Base-by-base conservation (phyloP, 1,140 invertebrate genomes). In the Samia ricini region DNA sequence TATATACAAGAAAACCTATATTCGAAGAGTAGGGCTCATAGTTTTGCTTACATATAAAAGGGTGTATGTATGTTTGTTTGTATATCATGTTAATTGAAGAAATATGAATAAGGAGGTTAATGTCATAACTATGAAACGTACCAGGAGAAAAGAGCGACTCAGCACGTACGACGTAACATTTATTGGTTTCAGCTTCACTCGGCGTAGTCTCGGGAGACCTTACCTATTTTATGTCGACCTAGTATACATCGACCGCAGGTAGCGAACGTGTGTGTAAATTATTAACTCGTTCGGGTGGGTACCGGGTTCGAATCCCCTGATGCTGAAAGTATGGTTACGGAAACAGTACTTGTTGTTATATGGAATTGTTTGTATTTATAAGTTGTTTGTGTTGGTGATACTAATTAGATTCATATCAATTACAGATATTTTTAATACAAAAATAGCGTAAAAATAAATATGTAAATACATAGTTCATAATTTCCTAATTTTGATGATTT, bases 181-280 rank as follows among this genome's bases (percentile, higher is more conserved):
- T 81, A 84, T 85, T 81, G 83, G 79, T 82, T 83, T 81, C 64
- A 72, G 72, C 71, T 71, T 74, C 70, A 61, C 65, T 72, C 64
- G 56, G 68, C 51, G 63, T 63, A 67, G 72, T 77, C 69, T 21
- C 64, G 36, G 21, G 81, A 82, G 83, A 79, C 68, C 76, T 69
- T 68, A 70, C 77, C 71, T 79, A 77, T 74, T 81, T 83, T 77
- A 83, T 81, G 71, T 72, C 62, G 56, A 66, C 68, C 74, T 76
- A 64, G 78, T 81, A n/a, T n/a, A 79, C 66, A 61, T 48, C 60
- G 64, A 59, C 69, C 71, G 66, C 71, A 76, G 75, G 72, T 79
- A 52, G 51, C 51, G 12, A 42, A 74, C 66, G 54, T 69, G 68
- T 61, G 68, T 68, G 74, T 87, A 85, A 84, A 87, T 87, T 87